Conservation (phyloP, 2,113 vertebrate species). For the Malaclemys terrapin region DNA sequence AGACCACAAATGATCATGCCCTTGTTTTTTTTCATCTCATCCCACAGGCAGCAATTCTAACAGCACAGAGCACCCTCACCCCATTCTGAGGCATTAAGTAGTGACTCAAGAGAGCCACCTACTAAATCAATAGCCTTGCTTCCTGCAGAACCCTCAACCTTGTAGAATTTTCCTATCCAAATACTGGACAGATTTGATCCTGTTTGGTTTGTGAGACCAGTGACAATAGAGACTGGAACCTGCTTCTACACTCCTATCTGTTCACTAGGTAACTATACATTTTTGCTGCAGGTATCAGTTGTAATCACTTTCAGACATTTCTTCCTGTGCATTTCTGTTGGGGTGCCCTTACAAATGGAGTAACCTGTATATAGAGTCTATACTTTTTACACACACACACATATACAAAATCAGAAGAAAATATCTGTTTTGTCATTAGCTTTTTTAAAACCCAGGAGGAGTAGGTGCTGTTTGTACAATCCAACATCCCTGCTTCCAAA, state of each 20-base stretch:
- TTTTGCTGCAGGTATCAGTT: not conserved
- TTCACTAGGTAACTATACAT: not conserved
- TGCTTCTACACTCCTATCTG: not conserved
- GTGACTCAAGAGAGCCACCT: not conserved
- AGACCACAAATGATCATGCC: not conserved
- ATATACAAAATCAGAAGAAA: not conserved
- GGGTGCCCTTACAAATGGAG: not conserved
- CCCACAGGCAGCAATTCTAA: not conserved
- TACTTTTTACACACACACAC: not conserved
- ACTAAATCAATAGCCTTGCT: not conserved
- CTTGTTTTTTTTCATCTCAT: not conserved
- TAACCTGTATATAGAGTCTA: not conserved
- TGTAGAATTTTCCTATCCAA: not conserved
- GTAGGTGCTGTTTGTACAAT: not conserved
- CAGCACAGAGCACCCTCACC: not conserved
- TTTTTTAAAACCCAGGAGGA: not conserved
- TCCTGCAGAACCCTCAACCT: not conserved
- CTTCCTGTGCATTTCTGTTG: not conserved
- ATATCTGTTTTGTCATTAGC: not conserved
- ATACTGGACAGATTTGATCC: not conserved
- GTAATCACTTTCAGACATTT: not conserved
- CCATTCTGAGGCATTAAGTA: not conserved
- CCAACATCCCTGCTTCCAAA: not conserved
- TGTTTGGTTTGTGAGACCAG: not conserved
- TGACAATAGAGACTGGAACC: not conserved